These are phyloP conservation scores for Hexactinellida sp. DNA, from an alignment of 37 sponge, comb jelly and placozoan species.

Conservation along the genomic window DNA sequence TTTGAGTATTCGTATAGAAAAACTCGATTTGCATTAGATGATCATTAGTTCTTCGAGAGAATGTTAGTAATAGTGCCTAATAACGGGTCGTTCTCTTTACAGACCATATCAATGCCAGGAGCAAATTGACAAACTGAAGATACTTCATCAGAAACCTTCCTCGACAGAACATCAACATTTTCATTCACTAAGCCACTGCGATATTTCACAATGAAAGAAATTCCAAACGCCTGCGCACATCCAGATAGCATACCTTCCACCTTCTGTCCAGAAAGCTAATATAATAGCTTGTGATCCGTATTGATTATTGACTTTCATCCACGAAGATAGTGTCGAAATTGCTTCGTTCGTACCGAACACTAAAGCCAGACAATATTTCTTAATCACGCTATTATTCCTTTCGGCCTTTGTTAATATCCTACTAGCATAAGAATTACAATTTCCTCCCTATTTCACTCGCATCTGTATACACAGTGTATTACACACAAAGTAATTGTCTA, in stretches of 20 bases:
- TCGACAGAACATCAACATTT: slow-evolving; percentile 43
- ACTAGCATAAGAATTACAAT: slow-evolving; percentile 32
- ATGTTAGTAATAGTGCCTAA: not conserved
- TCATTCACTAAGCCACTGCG: slow-evolving; percentile 25
- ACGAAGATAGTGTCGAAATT: slow-evolving; percentile 37
- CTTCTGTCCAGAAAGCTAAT: slow-evolving; percentile 40
- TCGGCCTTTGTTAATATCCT: slow-evolving; percentile 32
- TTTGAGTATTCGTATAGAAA: slow-evolving; percentile 20
- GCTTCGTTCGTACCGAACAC: slow-evolving; percentile 27
- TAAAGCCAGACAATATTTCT: slow-evolving; percentile 27
- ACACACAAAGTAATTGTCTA: not conserved
- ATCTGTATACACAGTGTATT: slow-evolving; percentile 29
- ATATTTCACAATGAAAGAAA: too few relatives aligned
- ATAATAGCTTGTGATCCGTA: slow-evolving; percentile 36
- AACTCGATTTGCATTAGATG: slow-evolving; percentile 13
- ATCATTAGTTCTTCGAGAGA: not conserved
- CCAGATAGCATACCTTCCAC: slow-evolving; percentile 35
- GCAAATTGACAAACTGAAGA: not conserved
- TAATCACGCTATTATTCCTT: slow-evolving; percentile 26
- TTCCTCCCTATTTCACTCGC: slow-evolving; percentile 27
- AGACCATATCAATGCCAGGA: not conserved
- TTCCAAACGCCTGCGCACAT: slow-evolving; percentile 28
- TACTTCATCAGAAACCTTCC: not conserved
- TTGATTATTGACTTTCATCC: slow-evolving; percentile 21
- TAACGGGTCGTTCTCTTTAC: not conserved